Percentiles rank a stretch among this genome's conserved stretches.
These are phyloP conservation scores for Oligia latruncula DNA, from an alignment of 2,888 invertebrate genomes.

Conservation along the genomic window DNA sequence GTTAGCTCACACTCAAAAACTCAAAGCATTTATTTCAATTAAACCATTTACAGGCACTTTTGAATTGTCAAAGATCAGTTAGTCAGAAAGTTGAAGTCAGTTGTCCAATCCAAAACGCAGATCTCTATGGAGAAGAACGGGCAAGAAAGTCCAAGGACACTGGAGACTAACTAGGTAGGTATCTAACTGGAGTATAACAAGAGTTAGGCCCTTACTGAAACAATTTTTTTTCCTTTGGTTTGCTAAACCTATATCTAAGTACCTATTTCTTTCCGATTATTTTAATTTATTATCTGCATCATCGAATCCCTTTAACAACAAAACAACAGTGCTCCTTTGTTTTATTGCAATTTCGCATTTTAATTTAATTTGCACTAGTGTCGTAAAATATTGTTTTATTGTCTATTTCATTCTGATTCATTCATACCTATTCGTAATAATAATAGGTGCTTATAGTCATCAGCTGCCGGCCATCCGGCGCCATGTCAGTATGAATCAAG, in stretches of 20 bases:
- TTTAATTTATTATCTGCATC: not conserved
- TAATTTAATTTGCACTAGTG: not conserved
- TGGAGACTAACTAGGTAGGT: no score
- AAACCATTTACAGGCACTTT: no score
- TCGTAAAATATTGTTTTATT: conserved; percentile 11
- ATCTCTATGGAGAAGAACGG: not conserved
- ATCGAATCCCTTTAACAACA: not conserved
- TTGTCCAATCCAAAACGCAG: not conserved
- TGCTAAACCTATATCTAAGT: no score
- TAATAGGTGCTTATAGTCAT: conserved; percentile 37
- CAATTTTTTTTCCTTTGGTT: not conserved
- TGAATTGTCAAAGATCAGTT: no score
- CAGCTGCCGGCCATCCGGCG: conserved; percentile 56
- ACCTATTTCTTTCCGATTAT: not conserved
- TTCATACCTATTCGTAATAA: conserved; percentile 21
- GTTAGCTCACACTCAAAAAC: not conserved
- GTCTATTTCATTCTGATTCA: conserved; percentile 37
- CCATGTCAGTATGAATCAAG: conserved; percentile 50
- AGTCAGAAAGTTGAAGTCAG: not conserved
- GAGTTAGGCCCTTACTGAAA: not conserved
- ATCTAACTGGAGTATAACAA: not conserved
- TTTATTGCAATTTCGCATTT: not conserved
- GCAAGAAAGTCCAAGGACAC: not conserved
- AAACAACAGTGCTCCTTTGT: not conserved
- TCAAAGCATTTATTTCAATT: no score